Conservation (phyloP, 2,888 invertebrate genomes). For the Anorthoa munda region DNA sequence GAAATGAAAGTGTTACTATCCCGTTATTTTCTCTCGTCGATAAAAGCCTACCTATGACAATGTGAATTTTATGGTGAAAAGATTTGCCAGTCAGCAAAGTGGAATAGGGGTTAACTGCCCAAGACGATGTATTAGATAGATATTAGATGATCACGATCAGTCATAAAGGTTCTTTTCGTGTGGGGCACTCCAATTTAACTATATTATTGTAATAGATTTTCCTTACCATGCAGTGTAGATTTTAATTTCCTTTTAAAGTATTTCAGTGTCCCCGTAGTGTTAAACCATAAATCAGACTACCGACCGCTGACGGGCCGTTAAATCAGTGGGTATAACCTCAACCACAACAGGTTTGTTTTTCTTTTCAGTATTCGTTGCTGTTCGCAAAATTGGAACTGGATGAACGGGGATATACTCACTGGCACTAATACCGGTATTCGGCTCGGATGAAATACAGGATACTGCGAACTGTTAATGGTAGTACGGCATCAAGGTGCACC, state of each 20-base stretch:
- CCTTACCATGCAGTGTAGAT: conserved; percentile 1
- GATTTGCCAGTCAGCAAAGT: conserved; percentile 32
- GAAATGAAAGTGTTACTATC: neutral
- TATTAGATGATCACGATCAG: neutral
- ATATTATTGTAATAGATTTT: neutral
- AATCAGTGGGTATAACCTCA: conserved; percentile 23
- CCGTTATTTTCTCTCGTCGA: conserved; percentile 3
- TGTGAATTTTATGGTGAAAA: conserved; percentile 25
- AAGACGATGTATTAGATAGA: neutral
- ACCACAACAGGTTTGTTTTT: conserved; percentile 18
- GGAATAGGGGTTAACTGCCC: conserved; percentile 6
- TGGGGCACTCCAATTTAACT: neutral
- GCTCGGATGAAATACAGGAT: neutral
- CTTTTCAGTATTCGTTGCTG: neutral
- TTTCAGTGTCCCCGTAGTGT: conserved; percentile 15
- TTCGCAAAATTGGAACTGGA: conserved; percentile 24
- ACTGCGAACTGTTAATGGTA: neutral
- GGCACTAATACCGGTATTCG: conserved; percentile 7
- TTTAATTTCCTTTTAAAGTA: conserved; percentile 20
- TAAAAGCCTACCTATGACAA: neutral
- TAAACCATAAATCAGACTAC: conserved; percentile 24
- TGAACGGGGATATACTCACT: conserved; percentile 4
- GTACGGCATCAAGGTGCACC: neutral
- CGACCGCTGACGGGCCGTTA: conserved; percentile 1
- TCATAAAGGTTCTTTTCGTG: neutral